Base-by-base conservation (phyloP, 2,888 invertebrate species). In the Apotomis capreana region DNA sequence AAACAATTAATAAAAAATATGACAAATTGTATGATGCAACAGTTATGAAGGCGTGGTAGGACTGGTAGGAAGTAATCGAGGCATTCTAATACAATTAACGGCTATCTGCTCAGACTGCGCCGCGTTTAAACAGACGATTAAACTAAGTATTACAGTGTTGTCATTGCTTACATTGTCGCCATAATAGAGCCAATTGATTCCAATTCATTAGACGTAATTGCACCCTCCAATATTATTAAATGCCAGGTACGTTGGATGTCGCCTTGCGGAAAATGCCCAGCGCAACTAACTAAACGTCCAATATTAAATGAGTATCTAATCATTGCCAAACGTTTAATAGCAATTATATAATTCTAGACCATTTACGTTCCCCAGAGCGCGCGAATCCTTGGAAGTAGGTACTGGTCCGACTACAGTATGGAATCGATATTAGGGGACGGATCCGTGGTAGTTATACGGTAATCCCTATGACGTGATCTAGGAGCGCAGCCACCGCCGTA, bases 201-300 rank as follows among this genome's bases (percentile, higher is more conserved):
- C 57, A 57, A 65, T 57, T 26, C 12, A 65, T 57, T 46, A 36
- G 44, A 8, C 55, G n/a, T 55, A 57, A 65, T 65, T 65, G 55
- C 46, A 46, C 26, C 46, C 8, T 26, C 1, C 40, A 5, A 37
- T 26, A 26, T 26, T 26, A 26, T 26, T 26, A 26, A 26, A 26
- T 26, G 1, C 15, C 15, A 26, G 26, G 26, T 2, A 26, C 26
- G 26, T 26, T 26, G 26, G 26, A 26, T 26, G 26, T 26, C 26
- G 2, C 1, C 26, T 26, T 26, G 26, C 26, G 26, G 26, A 26
- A 2, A 26, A 26, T 26, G 26, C 26, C 26, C 2, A 26, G 26
- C 26, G 26, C 26, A 26, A 26, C 26, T 26, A 26, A 26, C 26
- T 26, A 26, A 26, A 1, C 26, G 26, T 26, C 2, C 26, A 26